Evolutionary conservation across 2,113 vertebrate species (phyloP), one percentile per base, ranked within the genome.

Genomic region (Trochalopteron elliotii): DNA sequence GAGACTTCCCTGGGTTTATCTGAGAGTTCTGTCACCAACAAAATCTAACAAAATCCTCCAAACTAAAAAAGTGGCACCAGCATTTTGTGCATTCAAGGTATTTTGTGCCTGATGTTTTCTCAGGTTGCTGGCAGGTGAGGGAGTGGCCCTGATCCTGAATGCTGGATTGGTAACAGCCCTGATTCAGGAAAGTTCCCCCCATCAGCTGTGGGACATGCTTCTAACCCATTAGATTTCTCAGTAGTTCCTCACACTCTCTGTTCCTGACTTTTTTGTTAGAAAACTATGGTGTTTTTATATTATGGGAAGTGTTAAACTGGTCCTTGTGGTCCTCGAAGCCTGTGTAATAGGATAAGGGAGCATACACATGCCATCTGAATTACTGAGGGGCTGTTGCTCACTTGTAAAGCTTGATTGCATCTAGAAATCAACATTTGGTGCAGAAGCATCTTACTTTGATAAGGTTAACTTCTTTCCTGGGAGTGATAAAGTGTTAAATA

Each of bases 381-480:
- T 97, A 92, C 92, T 94, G 77, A 90, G 57, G 72, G 74, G 94
- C 90, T 95, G 80, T 78, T 95, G 92, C 85, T 96, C 88, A 42
- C 96, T 95, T 92, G 92, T 65, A 81, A 96, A 93, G 87, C 94
- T 89, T 96, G 96, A 95, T 92, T 93, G 93, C 93, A 90, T 95
- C 92, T 96, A 92, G 96, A 95, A 96, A 95, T 96, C 94, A 96
- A 94, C 90, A 94, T 96, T 95, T 94, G 90, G 76, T 93, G 94
- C 90, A 68, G 93, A 94, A 95, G 83, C 27, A 15, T 92, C 92
- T 92, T 95, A 70, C 85, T 94, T 87, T 93, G 96, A 94, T 96
- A 94, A 96, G 94, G 92, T 97, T 96, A 96, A 96, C 92, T 95
- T 97, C 93, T 96, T 96, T 92, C 96, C 57, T 94, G 94, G 94